These are phyloP conservation scores for Loripinus fragilis DNA, from an alignment of 2,888 invertebrate genomes.

Conservation along the genomic window DNA sequence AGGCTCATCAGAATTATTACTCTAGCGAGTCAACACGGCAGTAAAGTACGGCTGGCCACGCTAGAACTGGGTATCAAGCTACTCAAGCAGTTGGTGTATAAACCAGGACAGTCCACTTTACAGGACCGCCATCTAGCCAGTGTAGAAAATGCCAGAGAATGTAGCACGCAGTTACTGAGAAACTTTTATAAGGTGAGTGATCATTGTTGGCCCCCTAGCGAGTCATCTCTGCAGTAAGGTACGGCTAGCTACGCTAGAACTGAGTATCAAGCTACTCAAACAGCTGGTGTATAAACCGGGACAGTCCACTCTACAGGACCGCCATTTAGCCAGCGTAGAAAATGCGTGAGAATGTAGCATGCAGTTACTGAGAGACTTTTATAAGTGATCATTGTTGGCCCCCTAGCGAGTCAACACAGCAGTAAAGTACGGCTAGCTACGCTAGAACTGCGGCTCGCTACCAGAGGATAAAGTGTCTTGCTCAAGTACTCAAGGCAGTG, in stretches of 20 bases:
- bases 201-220: conserved; percentile 88
- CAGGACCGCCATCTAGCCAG: conserved; percentile 88
- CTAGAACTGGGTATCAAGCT: conserved; percentile 94
- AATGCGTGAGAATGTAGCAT: conserved; percentile 92
- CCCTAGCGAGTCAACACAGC: conserved; percentile 94
- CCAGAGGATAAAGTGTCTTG: no score
- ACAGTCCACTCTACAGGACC: conserved; percentile 87
- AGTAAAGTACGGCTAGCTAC: conserved; percentile 96
- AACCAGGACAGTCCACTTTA: conserved; percentile 85
- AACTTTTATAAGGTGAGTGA: conserved; percentile 92
- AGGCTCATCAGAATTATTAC: conserved; percentile 92
- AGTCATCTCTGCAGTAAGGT: conserved; percentile 96
- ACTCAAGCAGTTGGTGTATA: conserved; percentile 88
- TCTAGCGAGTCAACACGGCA: conserved; percentile 94
- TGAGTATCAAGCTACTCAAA: conserved; percentile 92
- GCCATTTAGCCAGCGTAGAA: conserved; percentile 88
- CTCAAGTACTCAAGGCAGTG: no score
- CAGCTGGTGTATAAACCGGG: conserved; percentile 86
- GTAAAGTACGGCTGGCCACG: conserved; percentile 95
- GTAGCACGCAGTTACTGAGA: conserved; percentile 92
- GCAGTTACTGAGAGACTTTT: conserved; percentile 93
- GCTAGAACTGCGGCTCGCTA: conserved; percentile 94
- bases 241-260: conserved; percentile 95
- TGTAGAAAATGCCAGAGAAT: conserved; percentile 90
- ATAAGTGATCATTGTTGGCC: conserved; percentile 89